Base-by-base conservation (phyloP, 2,113 vertebrate species). In the Rhabdornis inornatus region DNA sequence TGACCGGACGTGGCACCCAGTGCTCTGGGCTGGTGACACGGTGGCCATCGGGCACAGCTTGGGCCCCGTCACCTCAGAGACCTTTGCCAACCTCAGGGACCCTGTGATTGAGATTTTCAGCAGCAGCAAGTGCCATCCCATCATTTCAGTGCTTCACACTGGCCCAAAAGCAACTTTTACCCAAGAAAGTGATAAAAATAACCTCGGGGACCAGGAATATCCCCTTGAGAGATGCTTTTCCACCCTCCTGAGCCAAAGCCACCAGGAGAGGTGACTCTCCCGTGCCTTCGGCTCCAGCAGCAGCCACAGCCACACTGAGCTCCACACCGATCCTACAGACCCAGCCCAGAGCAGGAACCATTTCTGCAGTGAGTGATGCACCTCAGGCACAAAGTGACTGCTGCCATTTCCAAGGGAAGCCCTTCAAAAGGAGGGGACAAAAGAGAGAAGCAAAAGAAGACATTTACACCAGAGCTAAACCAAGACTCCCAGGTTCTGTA, bases 51-150 rank as follows among this genome's bases (percentile, higher is more conserved):
- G 71, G 31, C 63, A 52, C 72, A 68, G 53, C 1, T 1, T 16
- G 33, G 18, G 23, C 24, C 45, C 30, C 42, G 7, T 3, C 8
- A 30, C 33, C 39, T 69, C 0, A 39, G 18, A 60, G 33, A 28
- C 45, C 33, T 53, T 28, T 37, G 20, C 39, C 55, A 61, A 3
- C 14, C 39, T 27, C 39, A 45, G 1, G 22, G 57, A 39, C 18
- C 18, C 84, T 39, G 45, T 24, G 39, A 53, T 7, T 45, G 30
- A 35, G 60, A 77, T 25, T 92, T 83, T 40, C 89, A 93, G 66
- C 63, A 83, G 55, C 31, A 81, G 16, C 79, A 78, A 79, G 71
- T 75, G 64, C 82, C 72, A 86, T 47, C 81, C 92, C 68, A 77
- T 45, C 68, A 47, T 68, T 96, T 66, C 77, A 94, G 25, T 20